Evolutionary conservation across 37 sponge, comb jelly and placozoan genomes (phyloP).

Genomic region (Chondrosia reniformis): DNA sequence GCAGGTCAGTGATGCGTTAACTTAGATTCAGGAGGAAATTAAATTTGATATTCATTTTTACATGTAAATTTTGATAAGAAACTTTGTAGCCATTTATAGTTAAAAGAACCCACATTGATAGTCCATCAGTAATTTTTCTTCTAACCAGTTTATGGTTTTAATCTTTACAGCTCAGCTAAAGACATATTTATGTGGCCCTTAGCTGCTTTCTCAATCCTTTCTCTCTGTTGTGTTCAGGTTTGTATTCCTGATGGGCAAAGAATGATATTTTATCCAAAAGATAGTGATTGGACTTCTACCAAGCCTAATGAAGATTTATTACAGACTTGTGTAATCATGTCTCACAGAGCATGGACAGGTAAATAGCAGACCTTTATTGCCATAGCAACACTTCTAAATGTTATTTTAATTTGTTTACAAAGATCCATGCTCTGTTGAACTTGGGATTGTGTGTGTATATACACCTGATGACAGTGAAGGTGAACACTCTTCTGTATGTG

Average conservation of each 20-base stretch:
- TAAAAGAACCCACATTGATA: neutral
- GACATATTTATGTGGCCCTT: neutral
- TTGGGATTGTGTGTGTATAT: conserved; percentile 37
- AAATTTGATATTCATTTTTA: too few relatives aligned
- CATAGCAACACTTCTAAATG: neutral
- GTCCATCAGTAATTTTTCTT: neutral
- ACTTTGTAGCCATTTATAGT: too few relatives aligned
- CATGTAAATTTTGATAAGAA: too few relatives aligned
- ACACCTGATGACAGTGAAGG: conserved; percentile 21
- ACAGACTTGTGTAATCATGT: conserved; percentile 44
- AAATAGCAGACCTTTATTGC: too few relatives aligned
- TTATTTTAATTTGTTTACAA: neutral
- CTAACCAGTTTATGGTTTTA: neutral
- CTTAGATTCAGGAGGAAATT: too few relatives aligned
- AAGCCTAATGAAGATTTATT: conserved; percentile 22
- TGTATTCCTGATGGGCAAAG: conserved; percentile 48
- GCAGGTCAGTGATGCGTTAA: neutral
- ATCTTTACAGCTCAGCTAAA: neutral
- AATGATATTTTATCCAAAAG: conserved; percentile 36
- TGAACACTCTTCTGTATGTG: neutral
- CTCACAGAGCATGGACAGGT: conserved; percentile 78
- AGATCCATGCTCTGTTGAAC: conserved; percentile 60
- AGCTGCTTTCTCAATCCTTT: neutral
- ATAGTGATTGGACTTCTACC: conserved; percentile 20
- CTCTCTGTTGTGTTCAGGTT: conserved; percentile 16